phyloP scores from a whole-genome alignment of 2,113 vertebrate genomes.

The Bolborhynchus lineola region DNA sequence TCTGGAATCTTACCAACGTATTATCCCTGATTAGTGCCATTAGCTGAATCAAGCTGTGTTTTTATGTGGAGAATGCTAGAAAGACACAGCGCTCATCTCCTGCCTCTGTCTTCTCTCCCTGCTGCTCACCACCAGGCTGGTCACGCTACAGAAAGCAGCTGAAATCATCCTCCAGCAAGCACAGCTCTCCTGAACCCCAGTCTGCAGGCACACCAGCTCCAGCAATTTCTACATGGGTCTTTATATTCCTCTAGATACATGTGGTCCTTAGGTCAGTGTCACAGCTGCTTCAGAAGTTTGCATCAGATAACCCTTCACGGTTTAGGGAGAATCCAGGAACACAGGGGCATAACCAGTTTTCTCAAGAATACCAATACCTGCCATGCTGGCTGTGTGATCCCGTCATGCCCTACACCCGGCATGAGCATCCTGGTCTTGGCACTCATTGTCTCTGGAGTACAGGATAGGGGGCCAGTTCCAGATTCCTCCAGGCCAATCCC shows the following conservation, averaged over 20 bases:
- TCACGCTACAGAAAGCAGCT: background rate
- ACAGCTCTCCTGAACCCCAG: background rate
- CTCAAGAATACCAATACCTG: background rate
- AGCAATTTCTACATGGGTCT: background rate
- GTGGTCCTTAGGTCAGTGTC: fast-evolving
- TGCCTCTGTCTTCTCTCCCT: background rate
- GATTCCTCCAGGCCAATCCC: background rate
- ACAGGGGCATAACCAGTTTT: background rate
- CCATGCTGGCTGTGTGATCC: fast-evolving
- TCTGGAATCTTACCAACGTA: background rate
- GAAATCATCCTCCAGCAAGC: background rate
- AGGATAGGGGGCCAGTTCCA: background rate
- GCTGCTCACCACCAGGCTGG: background rate
- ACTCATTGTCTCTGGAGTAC: fast-evolving
- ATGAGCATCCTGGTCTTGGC: background rate
- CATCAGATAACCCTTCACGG: background rate
- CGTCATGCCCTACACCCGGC: fast-evolving
- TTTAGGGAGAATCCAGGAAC: background rate
- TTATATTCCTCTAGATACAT: fast-evolving
- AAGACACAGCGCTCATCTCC: fast-evolving
- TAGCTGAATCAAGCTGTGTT: conserved; percentile 12
- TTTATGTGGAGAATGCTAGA: background rate
- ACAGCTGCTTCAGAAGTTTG: background rate
- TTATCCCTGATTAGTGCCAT: background rate
- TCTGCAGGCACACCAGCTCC: background rate